A percentile compares a stretch with the other conserved stretches of the same genome.
These are phyloP conservation scores for Holothuria glaberrima DNA, from an alignment of 35 echinoderm and acorn worm species.

Conservation along the genomic window DNA sequence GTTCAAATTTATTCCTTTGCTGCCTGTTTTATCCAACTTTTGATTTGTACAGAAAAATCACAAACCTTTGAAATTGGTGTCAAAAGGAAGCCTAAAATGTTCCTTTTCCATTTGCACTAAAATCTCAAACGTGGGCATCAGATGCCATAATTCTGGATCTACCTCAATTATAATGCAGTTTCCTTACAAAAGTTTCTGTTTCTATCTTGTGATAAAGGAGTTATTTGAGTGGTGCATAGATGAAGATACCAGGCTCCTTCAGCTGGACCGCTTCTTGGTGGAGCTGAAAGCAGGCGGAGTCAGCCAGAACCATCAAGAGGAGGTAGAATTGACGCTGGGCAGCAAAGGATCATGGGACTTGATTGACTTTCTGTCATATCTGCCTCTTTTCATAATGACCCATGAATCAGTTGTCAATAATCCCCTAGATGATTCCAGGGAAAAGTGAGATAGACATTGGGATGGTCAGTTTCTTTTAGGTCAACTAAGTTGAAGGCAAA, in stretches of 20 bases:
- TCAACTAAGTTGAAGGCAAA: too few species aligned
- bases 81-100: too few species aligned
- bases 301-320: slow-evolving; percentile 85
- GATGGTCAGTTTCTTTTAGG: too few species aligned
- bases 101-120: too few species aligned
- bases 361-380: slow-evolving; percentile 89
- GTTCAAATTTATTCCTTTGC: too few species aligned
- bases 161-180: too few species aligned
- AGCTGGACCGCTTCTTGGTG: slow-evolving; percentile 70
- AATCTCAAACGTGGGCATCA: too few species aligned
- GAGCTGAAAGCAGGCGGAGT: slow-evolving; percentile 96
- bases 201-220: slow-evolving; percentile 56
- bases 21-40: too few species aligned
- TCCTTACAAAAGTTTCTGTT: too few species aligned
- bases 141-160: too few species aligned
- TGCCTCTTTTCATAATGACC: slow-evolving; percentile 90
- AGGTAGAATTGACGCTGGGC: slow-evolving; percentile 76
- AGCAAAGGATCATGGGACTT: slow-evolving; percentile 77
- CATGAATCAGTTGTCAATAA: slow-evolving; percentile 90
- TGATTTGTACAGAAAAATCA: too few species aligned
- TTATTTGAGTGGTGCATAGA: slow-evolving; percentile 94
- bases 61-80: too few species aligned
- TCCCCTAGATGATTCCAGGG: slow-evolving; percentile 75
- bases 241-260: slow-evolving; percentile 66
- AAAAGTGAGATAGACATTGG: slow-evolving; percentile 59